These are phyloP conservation scores for Thrips palmi DNA, from an alignment of 1,140 invertebrate genomes.

Conservation along the genomic window DNA sequence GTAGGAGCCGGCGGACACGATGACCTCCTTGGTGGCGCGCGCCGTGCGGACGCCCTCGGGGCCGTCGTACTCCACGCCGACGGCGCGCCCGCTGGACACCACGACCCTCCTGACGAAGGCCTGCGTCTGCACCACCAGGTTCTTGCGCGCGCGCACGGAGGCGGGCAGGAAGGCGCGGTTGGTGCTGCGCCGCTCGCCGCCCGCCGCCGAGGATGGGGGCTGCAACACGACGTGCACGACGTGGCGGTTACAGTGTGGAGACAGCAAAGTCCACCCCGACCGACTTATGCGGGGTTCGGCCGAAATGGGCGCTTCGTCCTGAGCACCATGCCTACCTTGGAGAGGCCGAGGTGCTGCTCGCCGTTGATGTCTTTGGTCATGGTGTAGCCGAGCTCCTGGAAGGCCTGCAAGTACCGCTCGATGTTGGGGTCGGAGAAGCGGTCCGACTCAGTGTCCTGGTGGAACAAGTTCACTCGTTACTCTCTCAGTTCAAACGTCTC, in stretches of 20 bases:
- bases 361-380: slow-evolving; percentile 31
- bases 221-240: slow-evolving; percentile 27
- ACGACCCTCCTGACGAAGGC: slow-evolving; percentile 47
- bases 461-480: no score
- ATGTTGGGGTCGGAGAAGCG: slow-evolving; percentile 35
- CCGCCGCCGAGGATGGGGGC: slow-evolving; percentile 32
- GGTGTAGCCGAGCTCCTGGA: slow-evolving; percentile 33
- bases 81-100: slow-evolving; percentile 51
- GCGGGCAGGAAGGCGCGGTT: slow-evolving; percentile 53
- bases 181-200: slow-evolving; percentile 47
- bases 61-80: slow-evolving; percentile 43
- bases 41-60: slow-evolving; percentile 22
- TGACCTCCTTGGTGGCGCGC: slow-evolving; percentile 45
- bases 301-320: no score
- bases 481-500: no score
- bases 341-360: slow-evolving; percentile 30
- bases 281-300: no score
- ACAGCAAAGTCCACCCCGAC: no score
- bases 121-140: slow-evolving; percentile 45
- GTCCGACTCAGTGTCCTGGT: no score
- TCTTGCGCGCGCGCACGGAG: slow-evolving; percentile 38
- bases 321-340: no score
- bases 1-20: slow-evolving; percentile 46
- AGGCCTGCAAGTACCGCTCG: slow-evolving; percentile 31
- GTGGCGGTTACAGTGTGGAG: no score